Evolutionary conservation across 2,797 vertebrate genomes (phyloP).

Genomic region (Sebastiscus tertius): DNA sequence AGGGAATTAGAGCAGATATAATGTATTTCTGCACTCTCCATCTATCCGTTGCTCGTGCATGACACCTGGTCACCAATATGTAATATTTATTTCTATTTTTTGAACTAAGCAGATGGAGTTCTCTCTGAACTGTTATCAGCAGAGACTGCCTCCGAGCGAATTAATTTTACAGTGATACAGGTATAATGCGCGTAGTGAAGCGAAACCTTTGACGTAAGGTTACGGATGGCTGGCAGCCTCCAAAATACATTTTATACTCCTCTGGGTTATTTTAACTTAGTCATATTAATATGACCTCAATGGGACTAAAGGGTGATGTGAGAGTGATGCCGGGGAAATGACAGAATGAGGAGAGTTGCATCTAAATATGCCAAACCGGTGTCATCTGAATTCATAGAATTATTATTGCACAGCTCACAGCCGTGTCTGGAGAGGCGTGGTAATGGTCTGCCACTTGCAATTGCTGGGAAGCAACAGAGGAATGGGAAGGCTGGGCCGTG

Average conservation of each 20-base stretch:
- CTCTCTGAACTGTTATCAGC: conserved; percentile 52
- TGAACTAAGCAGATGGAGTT: conserved; percentile 35
- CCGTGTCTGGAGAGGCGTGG: conserved; percentile 65
- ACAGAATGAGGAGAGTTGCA: conserved; percentile 46
- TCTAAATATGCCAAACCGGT: conserved; percentile 58
- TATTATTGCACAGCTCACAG: conserved; percentile 61
- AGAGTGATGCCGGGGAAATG: conserved; percentile 42
- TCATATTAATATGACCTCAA: conserved; percentile 64
- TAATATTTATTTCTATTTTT: conserved; percentile 53
- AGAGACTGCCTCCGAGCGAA: conserved; percentile 36
- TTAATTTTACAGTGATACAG: conserved; percentile 57
- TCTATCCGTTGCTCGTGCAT: conserved; percentile 28
- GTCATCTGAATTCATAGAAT: conserved; percentile 63
- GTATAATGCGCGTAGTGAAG: conserved; percentile 43
- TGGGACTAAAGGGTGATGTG: conserved; percentile 33
- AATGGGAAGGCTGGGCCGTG: conserved; percentile 49
- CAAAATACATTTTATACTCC: conserved; percentile 44
- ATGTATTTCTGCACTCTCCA: conserved; percentile 31
- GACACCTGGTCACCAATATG: conserved; percentile 47
- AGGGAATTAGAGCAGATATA: conserved; percentile 49
- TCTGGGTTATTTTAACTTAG: conserved; percentile 63
- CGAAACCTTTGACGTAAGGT: conserved; percentile 60
- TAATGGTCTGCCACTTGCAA: conserved; percentile 80
- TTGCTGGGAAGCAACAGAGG: conserved; percentile 64
- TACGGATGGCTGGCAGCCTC: conserved; percentile 52